Evolutionary conservation across 2,888 invertebrate genomes (phyloP), one percentile per base, ranked within the genome.

Genomic region (Oithona nana): DNA sequence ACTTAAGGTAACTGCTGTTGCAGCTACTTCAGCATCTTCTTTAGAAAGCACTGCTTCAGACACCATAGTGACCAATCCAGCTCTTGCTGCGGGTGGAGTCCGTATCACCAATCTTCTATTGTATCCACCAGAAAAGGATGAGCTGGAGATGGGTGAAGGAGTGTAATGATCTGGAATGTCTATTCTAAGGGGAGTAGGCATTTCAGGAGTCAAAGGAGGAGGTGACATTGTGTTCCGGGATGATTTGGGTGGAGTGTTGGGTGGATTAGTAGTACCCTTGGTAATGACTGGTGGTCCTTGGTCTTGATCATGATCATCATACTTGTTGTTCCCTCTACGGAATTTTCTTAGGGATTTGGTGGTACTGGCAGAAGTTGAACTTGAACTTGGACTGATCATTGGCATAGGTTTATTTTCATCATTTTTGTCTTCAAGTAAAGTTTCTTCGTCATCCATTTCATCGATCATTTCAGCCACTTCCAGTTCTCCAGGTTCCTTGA

Each of bases 331-430:
- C 6, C 29, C 26, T 6, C n/a, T 22, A 16, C 61, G 11, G 1
- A 61, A 28, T 29, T 54, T 61, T 22, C 61, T 8, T 30, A 61
- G 29, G 16, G 61, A 61, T 30, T 61, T 52, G 1, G 52, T 29
- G 16, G 31, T 20, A 13, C 28, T 31, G n/a, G 60, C 20, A n/a
- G 24, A 20, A 24, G 49, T 60, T 3, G 49, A 22, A 50, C 11
- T 2, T n/a, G 54, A 20, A 3, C 24, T 13, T n/a, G n/a, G n/a
- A n/a, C n/a, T n/a, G n/a, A n/a, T n/a, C n/a, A n/a, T n/a, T n/a
- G n/a, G n/a, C 20, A 26, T 2, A 24, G 54, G 22, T 28, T 16
- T 2, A 29, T 8, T 30, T n/a, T 57, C 29, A 57, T 57, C 26
- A n/a, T n/a, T n/a, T n/a, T n/a, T n/a, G n/a, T n/a, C n/a, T n/a